Base-by-base conservation (phyloP, 2,888 invertebrate genomes). In the Athripsodes cinereus region DNA sequence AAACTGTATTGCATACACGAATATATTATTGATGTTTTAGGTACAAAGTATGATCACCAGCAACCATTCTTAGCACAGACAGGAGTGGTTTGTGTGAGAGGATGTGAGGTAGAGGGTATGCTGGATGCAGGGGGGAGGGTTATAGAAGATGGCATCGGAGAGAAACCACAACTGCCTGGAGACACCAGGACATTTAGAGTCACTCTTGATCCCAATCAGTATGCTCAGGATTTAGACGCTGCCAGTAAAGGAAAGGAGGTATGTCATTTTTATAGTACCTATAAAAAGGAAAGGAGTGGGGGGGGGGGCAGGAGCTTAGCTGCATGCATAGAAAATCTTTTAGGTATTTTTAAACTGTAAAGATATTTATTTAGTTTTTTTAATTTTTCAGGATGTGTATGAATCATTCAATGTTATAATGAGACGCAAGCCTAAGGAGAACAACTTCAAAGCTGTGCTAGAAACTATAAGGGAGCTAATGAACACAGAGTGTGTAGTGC, bases 81-180 rank as follows among this genome's bases (percentile, higher is more conserved):
- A 2, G 96, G 96, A 0, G 80, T 99, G 64, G 83, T 87, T 0
- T 91, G 87, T 68, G 96, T 99, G 0, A 82, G 99, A 18, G 99
- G 99, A 0, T 99, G 99, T 74, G 99, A 99, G 74, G 88, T 99
- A 26, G 98, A 99, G 72, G 98, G 99, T 1, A 92, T 99, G 93
- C 74, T 99, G 53, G 98, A 98, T 70, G 89, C 88, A 8, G 91
- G 93, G 59, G 99, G 98, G 0, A 81, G 93, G 62, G 92, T 99
- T 2, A 95, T 99, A 57, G 99, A 99, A 71, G 99, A 99, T 72
- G 92, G 93, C 0, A 92, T 93, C 0, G 94, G 93, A 68, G 93
- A 93, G 0, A 84, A 90, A 63, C 96, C 96, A 0, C 82, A 86
- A 62, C 72, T 97, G 22, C 85, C 88, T 0, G 97, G 96, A 0